Evolutionary conservation across 2,888 invertebrate species (phyloP).

Genomic region (Dynastes grantii): DNA sequence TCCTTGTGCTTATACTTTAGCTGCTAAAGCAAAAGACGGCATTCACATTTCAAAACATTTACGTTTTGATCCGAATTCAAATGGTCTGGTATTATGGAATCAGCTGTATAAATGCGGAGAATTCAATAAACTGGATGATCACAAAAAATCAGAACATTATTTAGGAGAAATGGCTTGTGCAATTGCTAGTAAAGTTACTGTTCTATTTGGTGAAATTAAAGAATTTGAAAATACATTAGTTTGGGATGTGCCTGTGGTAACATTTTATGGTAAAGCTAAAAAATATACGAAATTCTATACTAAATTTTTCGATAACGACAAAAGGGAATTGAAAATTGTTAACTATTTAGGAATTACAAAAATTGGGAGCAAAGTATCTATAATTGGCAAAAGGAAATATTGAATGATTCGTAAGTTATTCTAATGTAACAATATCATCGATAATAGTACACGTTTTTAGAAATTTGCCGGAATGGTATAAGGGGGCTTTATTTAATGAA

Average conservation of each 20-base stretch:
- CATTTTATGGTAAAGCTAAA: slow-evolving; percentile 81
- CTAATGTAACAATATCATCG: not conserved
- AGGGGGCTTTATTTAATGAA: slow-evolving; percentile 96
- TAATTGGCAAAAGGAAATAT: slow-evolving; percentile 88
- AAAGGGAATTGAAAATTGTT: slow-evolving; percentile 83
- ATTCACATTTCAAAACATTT: slow-evolving; percentile 75
- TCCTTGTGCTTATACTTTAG: slow-evolving; percentile 79
- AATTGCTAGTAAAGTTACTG: slow-evolving; percentile 78
- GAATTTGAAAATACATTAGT: slow-evolving; percentile 82
- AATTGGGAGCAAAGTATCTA: slow-evolving; percentile 89
- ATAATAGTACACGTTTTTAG: slow-evolving; percentile 66
- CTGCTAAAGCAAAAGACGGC: slow-evolving; percentile 72
- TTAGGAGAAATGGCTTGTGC: slow-evolving; percentile 72
- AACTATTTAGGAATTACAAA: slow-evolving; percentile 82
- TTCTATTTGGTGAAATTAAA: slow-evolving; percentile 73
- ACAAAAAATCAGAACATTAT: slow-evolving; percentile 60
- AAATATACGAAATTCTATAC: slow-evolving; percentile 86
- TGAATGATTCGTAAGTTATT: slow-evolving; percentile 80
- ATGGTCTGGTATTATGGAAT: slow-evolving; percentile 83
- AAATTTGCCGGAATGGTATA: slow-evolving; percentile 92
- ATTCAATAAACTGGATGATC: slow-evolving; percentile 68
- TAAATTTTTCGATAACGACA: slow-evolving; percentile 83
- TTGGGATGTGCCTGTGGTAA: slow-evolving; percentile 94
- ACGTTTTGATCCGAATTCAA: slow-evolving; percentile 80
- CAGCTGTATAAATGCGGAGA: slow-evolving; percentile 82